phyloP scores from a whole-genome alignment of 2,888 invertebrate genomes.

The Bombylius discolor region DNA sequence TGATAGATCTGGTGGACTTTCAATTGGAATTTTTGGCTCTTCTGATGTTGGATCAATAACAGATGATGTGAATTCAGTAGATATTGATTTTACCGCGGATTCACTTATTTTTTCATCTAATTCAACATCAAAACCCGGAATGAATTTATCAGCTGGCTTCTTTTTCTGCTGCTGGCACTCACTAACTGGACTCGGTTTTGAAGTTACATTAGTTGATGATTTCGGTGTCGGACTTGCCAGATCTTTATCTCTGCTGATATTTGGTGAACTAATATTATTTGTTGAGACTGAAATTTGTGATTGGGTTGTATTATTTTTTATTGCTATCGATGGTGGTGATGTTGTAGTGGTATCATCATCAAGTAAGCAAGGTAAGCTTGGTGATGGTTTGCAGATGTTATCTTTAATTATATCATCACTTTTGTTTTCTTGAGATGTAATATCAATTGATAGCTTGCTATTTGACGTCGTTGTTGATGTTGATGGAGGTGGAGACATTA shows the following conservation, averaged over 20 bases:
- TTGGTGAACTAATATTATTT: constrained; percentile 20
- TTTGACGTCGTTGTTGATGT: constrained; percentile 17
- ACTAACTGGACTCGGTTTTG: not conserved
- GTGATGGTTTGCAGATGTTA: constrained; percentile 39
- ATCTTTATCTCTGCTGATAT: constrained; percentile 26
- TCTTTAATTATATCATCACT: constrained; percentile 13
- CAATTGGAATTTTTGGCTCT: constrained; percentile 33
- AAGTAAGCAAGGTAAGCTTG: constrained; percentile 47
- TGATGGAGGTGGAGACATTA: constrained; percentile 26
- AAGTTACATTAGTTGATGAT: constrained; percentile 34
- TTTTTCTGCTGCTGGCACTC: constrained; percentile 19
- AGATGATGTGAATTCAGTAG: constrained; percentile 40
- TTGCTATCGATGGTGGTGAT: constrained; percentile 1
- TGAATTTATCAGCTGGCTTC: constrained; percentile 47
- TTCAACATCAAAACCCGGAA: constrained; percentile 54
- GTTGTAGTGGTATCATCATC: constrained; percentile 41
- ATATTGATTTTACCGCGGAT: constrained; percentile 68
- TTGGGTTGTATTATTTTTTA: constrained; percentile 5
- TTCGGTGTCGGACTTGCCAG: constrained; percentile 44
- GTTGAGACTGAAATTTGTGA: constrained; percentile 14
- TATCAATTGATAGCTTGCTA: constrained; percentile 27
- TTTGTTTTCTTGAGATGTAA: constrained; percentile 18
- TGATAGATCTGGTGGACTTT: constrained; percentile 34
- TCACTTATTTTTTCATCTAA: constrained; percentile 61
- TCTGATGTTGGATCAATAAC: constrained; percentile 31